These are phyloP conservation scores for Pipistrellus kuhlii DNA, from an alignment of 2,797 vertebrate species.

Conservation along the genomic window DNA sequence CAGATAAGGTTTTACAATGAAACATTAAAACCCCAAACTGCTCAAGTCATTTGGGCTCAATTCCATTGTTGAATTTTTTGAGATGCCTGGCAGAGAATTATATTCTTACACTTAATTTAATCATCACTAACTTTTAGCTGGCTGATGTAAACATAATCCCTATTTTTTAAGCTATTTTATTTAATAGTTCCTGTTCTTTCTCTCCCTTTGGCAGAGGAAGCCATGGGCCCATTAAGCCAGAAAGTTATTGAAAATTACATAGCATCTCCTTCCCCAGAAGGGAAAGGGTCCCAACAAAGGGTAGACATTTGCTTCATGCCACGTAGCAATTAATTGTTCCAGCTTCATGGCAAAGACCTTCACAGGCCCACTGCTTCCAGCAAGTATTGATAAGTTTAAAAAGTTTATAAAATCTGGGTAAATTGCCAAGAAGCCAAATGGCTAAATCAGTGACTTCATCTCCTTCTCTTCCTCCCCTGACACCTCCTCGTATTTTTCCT, in stretches of 20 bases:
- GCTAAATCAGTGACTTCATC: not conserved
- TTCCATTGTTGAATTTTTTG: not conserved
- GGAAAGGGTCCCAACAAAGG: not conserved
- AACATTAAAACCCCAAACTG: not conserved
- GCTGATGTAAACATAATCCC: not conserved
- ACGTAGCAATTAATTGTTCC: not conserved
- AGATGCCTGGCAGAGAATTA: not conserved
- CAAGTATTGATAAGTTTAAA: not conserved
- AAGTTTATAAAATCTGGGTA: not conserved
- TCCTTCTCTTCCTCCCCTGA: not conserved
- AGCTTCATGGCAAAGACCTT: not conserved
- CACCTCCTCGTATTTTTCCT: not conserved
- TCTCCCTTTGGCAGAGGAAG: not conserved
- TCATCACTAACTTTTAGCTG: not conserved
- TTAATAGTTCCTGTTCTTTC: not conserved
- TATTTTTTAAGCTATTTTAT: not conserved
- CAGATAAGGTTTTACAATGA: not conserved
- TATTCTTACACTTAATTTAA: conserved; percentile 1
- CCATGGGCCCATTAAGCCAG: not conserved
- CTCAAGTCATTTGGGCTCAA: not conserved
- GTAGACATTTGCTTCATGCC: not conserved
- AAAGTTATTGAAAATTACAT: not conserved
- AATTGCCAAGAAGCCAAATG: not conserved
- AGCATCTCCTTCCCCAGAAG: not conserved
- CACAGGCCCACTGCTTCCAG: not conserved